A percentile compares a stretch with the other conserved stretches of the same genome.
These are phyloP conservation scores for Tolypeutes matacus DNA, from an alignment of 2,797 vertebrate genomes.

Conservation along the genomic window DNA sequence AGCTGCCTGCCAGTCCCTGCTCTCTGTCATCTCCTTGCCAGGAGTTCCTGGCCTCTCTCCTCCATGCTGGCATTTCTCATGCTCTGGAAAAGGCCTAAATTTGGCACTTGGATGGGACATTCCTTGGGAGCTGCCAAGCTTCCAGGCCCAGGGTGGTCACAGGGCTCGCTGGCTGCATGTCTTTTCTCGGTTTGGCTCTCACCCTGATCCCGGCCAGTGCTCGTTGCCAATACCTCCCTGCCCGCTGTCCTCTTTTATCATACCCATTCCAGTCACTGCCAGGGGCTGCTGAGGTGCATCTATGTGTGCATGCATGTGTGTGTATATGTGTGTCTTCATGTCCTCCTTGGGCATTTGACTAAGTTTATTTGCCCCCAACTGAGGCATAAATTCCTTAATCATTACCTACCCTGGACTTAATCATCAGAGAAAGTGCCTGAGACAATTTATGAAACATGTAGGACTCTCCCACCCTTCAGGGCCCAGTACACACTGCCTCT, in stretches of 20 bases:
- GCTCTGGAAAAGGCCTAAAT: constrained; percentile 74
- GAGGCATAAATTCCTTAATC: constrained; percentile 69
- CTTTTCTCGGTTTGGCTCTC: constrained; percentile 54
- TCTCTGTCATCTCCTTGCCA: not conserved
- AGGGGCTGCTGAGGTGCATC: not conserved
- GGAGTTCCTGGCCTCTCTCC: not conserved
- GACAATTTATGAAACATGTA: constrained; percentile 54
- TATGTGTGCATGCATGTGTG: not conserved
- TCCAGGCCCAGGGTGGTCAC: constrained; percentile 63
- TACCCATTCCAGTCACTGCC: not conserved
- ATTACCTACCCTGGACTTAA: constrained; percentile 67
- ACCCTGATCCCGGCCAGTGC: not conserved
- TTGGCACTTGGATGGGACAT: constrained; percentile 60
- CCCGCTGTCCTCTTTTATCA: not conserved
- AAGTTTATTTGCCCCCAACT: constrained; percentile 64
- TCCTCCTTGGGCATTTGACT: constrained; percentile 50
- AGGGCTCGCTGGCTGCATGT: constrained; percentile 51
- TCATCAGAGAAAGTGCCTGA: constrained; percentile 64
- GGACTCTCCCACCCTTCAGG: not conserved
- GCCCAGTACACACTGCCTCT: not conserved
- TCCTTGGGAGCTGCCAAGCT: constrained; percentile 61
- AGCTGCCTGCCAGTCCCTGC: not conserved
- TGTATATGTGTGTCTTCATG: not conserved
- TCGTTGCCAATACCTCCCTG: constrained; percentile 24
- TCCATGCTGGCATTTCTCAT: constrained; percentile 4